A percentile compares a stretch with the other conserved stretches of the same genome.
Evolutionary conservation across 2,113 vertebrate species (phyloP).

Genomic region (Notarius quadriscutis): DNA sequence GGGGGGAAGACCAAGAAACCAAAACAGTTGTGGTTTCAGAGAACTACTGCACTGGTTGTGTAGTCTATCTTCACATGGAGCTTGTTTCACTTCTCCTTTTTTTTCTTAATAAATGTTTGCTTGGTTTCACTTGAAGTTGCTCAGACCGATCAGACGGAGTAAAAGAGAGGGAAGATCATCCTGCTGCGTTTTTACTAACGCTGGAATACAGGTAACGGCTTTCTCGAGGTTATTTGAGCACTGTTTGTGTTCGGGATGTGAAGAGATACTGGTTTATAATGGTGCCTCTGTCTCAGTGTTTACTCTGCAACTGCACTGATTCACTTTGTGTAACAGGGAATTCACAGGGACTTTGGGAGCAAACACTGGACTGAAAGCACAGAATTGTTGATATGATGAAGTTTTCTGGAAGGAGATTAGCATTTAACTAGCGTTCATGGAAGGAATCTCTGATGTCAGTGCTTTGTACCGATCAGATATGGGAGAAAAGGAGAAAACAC

Average conservation of each 20-base stretch:
- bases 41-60: slow-evolving; percentile 24
- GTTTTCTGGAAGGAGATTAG: not conserved
- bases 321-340: not conserved
- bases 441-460: not conserved
- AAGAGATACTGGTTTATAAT: not conserved
- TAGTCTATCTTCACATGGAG: slow-evolving; percentile 7
- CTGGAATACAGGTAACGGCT: not conserved
- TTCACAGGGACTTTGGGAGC: not conserved
- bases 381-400: not conserved
- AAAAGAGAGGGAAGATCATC: not conserved
- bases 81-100: slow-evolving; percentile 64
- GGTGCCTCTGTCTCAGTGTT: not conserved
- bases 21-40: slow-evolving; percentile 24
- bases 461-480: not conserved
- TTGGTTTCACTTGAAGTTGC: slow-evolving; percentile 41
- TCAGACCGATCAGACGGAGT: slow-evolving; percentile 36
- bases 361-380: too few species aligned
- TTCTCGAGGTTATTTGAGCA: not conserved
- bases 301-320: not conserved
- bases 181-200: not conserved
- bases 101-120: slow-evolving; percentile 38
- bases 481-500: not conserved
- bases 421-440: not conserved
- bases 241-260: not conserved
- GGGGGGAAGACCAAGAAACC: not conserved